A percentile compares a stretch with the other conserved stretches of the same genome.
phyloP scores from a whole-genome alignment of 2,113 vertebrate genomes.

The Oceanodroma tethys region DNA sequence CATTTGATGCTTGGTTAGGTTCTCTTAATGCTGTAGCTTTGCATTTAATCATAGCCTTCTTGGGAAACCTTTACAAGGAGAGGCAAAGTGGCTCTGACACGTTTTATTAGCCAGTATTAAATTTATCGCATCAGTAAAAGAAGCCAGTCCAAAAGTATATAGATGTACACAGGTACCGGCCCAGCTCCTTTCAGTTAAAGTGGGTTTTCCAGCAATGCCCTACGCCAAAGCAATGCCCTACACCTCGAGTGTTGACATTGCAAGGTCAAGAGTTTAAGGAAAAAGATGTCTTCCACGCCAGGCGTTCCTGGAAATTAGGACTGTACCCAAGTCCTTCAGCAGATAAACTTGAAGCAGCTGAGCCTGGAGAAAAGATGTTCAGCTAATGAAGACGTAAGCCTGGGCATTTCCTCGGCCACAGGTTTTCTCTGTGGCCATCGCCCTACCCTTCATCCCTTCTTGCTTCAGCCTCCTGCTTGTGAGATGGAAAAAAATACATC shows the following conservation, averaged over 20 bases:
- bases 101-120: conserved; percentile 7
- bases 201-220: neutral
- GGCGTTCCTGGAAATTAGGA: neutral
- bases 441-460: neutral
- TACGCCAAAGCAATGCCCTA: neutral
- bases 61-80: conserved; percentile 3
- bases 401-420: fast-evolving
- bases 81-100: neutral
- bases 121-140: neutral
- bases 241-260: neutral
- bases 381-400: fast-evolving
- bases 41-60: neutral
- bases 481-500: neutral
- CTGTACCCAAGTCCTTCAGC: neutral
- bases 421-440: neutral
- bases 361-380: neutral
- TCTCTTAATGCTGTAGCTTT: neutral
- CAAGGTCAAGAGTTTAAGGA: neutral
- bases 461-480: neutral
- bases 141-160: neutral
- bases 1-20: neutral
- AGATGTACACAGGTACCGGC: neutral
- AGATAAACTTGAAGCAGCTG: neutral
- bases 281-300: neutral
- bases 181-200: neutral